Evolutionary conservation across 2,888 invertebrate species (phyloP).

Genomic region (Hyppa rectilinea): DNA sequence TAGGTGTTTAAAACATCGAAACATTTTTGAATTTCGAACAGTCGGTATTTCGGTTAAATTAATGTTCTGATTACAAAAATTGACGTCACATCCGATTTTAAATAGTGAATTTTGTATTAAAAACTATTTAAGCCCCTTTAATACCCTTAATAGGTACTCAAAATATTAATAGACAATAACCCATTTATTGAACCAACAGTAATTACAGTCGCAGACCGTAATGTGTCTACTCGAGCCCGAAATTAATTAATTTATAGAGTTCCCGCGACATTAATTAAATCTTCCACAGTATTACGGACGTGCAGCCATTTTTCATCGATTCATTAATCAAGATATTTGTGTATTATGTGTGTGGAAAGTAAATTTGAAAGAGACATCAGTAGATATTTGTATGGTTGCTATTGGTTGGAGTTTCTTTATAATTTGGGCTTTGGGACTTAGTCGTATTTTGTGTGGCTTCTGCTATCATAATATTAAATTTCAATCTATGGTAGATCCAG

Average conservation of each 20-base stretch:
- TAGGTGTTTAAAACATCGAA: no score
- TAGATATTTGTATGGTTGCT: constrained; percentile 23
- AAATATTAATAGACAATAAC: constrained; percentile 26
- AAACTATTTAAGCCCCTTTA: not conserved
- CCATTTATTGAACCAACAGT: constrained; percentile 25
- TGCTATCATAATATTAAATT: constrained; percentile 43
- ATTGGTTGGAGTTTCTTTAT: constrained; percentile 5
- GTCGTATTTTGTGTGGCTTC: constrained; percentile 33
- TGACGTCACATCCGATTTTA: no score
- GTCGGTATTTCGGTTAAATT: no score
- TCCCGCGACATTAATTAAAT: constrained; percentile 56
- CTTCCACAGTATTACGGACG: constrained; percentile 46
- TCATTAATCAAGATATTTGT: constrained; percentile 4
- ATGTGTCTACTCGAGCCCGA: constrained; percentile 25
- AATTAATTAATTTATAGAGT: constrained; percentile 69
- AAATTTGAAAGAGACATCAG: not conserved
- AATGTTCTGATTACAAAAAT: no score
- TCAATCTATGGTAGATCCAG: constrained; percentile 19
- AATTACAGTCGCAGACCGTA: constrained; percentile 38
- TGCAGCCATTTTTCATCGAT: constrained; percentile 22
- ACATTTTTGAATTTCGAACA: no score
- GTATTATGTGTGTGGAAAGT: not conserved
- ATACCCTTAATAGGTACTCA: not conserved
- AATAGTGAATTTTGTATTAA: no score
- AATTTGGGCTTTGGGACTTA: constrained; percentile 1